These are phyloP conservation scores for Pogonomyrmex barbatus DNA, from an alignment of 1,140 invertebrate species.

Conservation along the genomic window DNA sequence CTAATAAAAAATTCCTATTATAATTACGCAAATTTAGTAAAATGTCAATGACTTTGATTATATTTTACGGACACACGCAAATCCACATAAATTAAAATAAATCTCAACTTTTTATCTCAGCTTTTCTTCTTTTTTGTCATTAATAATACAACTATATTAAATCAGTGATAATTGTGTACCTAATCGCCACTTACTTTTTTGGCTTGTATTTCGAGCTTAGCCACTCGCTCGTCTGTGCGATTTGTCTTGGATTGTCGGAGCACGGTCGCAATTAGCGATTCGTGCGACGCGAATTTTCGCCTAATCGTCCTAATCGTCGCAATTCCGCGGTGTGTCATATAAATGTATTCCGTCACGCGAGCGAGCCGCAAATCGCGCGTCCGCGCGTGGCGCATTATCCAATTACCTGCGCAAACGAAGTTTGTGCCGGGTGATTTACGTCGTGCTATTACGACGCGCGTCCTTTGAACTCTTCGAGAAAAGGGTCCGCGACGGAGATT, in stretches of 20 bases:
- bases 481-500: constrained; percentile 55
- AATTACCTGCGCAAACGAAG: constrained; percentile 59
- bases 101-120: background rate
- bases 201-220: background rate
- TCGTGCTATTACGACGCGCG: constrained; percentile 38
- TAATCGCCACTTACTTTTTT: constrained; percentile 5
- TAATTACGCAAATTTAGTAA: background rate
- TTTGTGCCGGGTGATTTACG: constrained; percentile 57
- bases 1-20: background rate
- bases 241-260: constrained; percentile 36
- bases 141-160: background rate
- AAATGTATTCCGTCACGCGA: constrained; percentile 60
- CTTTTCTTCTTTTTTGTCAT: background rate
- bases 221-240: background rate
- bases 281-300: constrained; percentile 11
- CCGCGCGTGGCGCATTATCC: constrained; percentile 56
- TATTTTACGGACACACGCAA: background rate
- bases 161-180: background rate
- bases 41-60: background rate
- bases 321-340: constrained; percentile 47
- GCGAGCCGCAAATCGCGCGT: constrained; percentile 61
- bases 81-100: background rate
- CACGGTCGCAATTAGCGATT: constrained; percentile 25
- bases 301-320: constrained; percentile 44
- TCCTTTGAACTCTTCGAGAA: constrained; percentile 56